phyloP scores from a whole-genome alignment of 2,113 vertebrate species.

The Vicugna pacos region DNA sequence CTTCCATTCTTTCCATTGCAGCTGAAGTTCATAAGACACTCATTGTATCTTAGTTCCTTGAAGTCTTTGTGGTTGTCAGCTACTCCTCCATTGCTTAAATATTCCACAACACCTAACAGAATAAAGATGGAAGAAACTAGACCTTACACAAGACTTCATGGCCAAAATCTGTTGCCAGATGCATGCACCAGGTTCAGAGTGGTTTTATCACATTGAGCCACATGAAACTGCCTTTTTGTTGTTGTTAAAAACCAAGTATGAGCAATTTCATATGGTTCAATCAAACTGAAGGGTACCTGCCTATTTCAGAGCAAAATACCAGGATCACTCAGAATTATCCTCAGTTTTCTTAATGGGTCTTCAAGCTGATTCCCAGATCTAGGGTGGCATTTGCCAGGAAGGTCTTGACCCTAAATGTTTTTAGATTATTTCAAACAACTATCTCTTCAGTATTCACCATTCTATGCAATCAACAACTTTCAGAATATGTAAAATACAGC shows the following conservation, averaged over 20 bases:
- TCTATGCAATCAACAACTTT: background rate
- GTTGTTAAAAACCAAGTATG: background rate
- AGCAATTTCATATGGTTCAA: background rate
- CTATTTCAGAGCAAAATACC: slow-evolving; percentile 16
- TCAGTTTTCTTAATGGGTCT: slow-evolving; percentile 11
- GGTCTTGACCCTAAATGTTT: background rate
- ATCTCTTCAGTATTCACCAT: background rate
- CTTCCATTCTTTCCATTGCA: slow-evolving; percentile 96
- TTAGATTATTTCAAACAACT: slow-evolving; percentile 15
- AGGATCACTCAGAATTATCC: background rate
- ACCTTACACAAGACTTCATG: background rate
- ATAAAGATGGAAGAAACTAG: slow-evolving; percentile 48
- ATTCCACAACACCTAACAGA: slow-evolving; percentile 96
- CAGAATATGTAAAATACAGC: background rate
- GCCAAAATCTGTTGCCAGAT: background rate
- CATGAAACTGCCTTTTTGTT: background rate
- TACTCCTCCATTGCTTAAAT: slow-evolving; percentile 97
- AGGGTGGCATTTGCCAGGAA: background rate
- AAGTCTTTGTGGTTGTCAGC: slow-evolving; percentile 99
- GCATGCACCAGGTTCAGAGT: background rate
- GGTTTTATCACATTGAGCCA: background rate
- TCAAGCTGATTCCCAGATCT: background rate
- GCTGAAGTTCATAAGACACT: slow-evolving; percentile 99
- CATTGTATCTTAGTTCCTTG: slow-evolving; percentile 97
- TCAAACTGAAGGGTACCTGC: background rate